Conservation (phyloP, 2,113 vertebrate genomes). For the Toxotes jaculatrix region DNA sequence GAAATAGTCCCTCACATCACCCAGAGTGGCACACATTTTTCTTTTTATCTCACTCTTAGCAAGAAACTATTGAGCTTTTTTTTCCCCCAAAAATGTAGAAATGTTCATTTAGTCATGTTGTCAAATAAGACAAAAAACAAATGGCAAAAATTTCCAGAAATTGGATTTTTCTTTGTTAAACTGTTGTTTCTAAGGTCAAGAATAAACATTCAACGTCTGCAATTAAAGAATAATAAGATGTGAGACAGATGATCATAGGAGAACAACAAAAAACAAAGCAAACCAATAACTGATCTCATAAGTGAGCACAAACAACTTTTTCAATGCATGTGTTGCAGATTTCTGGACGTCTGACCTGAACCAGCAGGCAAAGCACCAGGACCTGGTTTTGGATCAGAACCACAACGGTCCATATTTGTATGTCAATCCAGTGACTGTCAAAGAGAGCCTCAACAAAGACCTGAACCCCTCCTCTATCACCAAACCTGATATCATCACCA, state of each 20-base stretch:
- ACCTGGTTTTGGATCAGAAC: slow-evolving; percentile 51
- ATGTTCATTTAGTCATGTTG: too few relatives aligned
- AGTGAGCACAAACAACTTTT: background rate
- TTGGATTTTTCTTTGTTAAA: too few relatives aligned
- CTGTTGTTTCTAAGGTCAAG: too few relatives aligned
- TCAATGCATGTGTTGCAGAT: slow-evolving; percentile 78
- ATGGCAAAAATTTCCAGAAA: too few relatives aligned
- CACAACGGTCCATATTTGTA: slow-evolving; percentile 85
- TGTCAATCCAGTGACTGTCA: slow-evolving; percentile 91
- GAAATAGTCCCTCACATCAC: background rate
- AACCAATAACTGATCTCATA: background rate
- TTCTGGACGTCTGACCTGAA: slow-evolving; percentile 93
- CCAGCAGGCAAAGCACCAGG: slow-evolving; percentile 52
- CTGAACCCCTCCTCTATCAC: slow-evolving; percentile 50
- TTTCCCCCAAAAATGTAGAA: too few relatives aligned
- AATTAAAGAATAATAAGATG: too few relatives aligned
- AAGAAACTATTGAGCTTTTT: too few relatives aligned
- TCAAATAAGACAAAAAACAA: background rate
- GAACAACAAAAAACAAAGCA: too few relatives aligned
- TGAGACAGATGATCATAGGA: too few relatives aligned
- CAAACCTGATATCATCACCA: slow-evolving; percentile 11
- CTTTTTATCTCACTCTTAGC: too few relatives aligned
- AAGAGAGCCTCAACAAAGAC: slow-evolving; percentile 81
- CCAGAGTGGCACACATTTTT: too few relatives aligned
- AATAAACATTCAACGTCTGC: too few relatives aligned